Percentiles rank a stretch among this genome's conserved stretches.
phyloP scores from a whole-genome alignment of 2,888 invertebrate genomes.

The Gymnocheta viridis region DNA sequence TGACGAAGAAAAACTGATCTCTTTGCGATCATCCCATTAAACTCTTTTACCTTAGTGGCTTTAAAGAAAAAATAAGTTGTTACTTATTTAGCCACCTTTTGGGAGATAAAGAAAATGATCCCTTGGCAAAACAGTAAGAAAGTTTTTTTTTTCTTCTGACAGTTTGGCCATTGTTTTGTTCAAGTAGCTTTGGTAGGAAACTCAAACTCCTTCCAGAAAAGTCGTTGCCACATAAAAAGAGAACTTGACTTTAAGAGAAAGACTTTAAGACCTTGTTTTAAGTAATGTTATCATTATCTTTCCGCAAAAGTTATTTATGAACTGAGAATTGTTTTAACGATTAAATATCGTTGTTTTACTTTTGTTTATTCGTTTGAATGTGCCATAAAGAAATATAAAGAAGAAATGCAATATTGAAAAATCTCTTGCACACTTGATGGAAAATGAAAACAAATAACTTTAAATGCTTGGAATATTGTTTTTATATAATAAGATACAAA shows the following conservation, averaged over 20 bases:
- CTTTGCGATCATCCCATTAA: constrained; percentile 27
- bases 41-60: not conserved
- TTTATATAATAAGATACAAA: too few relatives aligned
- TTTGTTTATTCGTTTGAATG: constrained; percentile 54
- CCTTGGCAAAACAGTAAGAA: constrained; percentile 1
- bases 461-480: too few relatives aligned
- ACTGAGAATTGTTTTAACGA: constrained; percentile 76
- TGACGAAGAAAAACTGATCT: constrained; percentile 43
- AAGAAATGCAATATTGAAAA: not conserved
- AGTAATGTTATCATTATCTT: constrained; percentile 54
- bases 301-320: constrained; percentile 75
- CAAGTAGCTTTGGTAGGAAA: constrained; percentile 65
- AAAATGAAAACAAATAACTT: too few relatives aligned
- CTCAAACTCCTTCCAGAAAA: constrained; percentile 56
- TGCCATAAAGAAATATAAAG: not conserved
- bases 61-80: constrained; percentile 65
- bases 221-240: not conserved
- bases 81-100: constrained; percentile 67
- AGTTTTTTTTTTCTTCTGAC: not conserved
- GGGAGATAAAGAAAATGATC: constrained; percentile 54
- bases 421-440: too few relatives aligned
- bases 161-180: constrained; percentile 47
- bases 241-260: not conserved
- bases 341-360: constrained; percentile 61
- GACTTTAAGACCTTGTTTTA: not conserved